Percentiles rank a stretch among this genome's conserved stretches.
Conservation (phyloP, 1,140 invertebrate species). For the Notospermus geniculatus region DNA sequence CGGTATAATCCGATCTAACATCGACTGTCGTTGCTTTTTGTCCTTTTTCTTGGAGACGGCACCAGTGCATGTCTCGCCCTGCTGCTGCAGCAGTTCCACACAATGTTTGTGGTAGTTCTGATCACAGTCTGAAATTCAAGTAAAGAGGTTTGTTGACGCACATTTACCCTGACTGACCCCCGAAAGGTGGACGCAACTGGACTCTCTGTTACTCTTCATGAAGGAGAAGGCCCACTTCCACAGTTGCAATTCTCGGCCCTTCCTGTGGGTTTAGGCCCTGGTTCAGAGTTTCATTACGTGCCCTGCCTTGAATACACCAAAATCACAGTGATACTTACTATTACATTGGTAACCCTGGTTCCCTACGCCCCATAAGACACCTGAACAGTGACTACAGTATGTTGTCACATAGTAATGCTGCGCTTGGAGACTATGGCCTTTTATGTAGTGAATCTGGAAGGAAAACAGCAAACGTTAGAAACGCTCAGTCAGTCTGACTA, state of each 20-base stretch:
- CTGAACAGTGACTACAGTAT: conserved; percentile 89
- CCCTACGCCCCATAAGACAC: conserved; percentile 89
- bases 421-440: conserved; percentile 83
- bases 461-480: no score
- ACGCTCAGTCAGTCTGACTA: no score
- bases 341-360: conserved; percentile 90
- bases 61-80: not conserved
- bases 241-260: no score
- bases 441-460: conserved; percentile 31
- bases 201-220: no score
- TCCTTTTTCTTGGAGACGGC: conserved; percentile 14
- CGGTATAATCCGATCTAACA: conserved; percentile 23
- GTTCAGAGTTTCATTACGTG: no score
- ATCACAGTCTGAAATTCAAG: conserved; percentile 5
- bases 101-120: conserved; percentile 6
- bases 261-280: no score
- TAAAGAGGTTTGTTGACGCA: not conserved
- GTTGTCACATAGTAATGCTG: conserved; percentile 86
- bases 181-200: no score
- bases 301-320: no score
- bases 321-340: conserved; percentile 69
- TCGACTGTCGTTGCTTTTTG: conserved; percentile 9
- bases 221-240: no score
- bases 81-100: not conserved
- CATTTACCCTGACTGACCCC: no score